phyloP scores from a whole-genome alignment of 1,140 invertebrate genomes.

The Hypothenemus hampei region DNA sequence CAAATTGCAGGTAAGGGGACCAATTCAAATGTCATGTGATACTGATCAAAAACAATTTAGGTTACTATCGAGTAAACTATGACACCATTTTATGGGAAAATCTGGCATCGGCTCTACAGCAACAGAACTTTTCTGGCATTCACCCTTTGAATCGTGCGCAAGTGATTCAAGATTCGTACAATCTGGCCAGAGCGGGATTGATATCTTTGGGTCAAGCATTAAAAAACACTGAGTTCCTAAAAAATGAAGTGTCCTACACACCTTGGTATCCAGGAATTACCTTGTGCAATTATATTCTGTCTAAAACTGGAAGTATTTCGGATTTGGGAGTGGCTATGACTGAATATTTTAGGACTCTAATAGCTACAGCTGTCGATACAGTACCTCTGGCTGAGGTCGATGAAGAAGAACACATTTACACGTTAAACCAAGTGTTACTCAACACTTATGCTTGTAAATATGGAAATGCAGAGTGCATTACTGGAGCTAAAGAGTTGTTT shows the following conservation, averaged over 20 bases:
- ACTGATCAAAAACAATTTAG: constrained; percentile 39
- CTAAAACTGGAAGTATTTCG: background rate
- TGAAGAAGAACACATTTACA: constrained; percentile 40
- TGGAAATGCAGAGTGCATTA: constrained; percentile 48
- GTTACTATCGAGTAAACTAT: constrained; percentile 78
- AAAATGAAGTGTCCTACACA: constrained; percentile 56
- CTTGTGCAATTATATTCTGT: background rate
- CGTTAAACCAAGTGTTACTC: constrained; percentile 45
- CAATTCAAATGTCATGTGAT: background rate
- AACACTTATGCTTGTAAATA: constrained; percentile 52
- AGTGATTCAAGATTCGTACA: constrained; percentile 73
- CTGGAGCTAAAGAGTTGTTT: constrained; percentile 39
- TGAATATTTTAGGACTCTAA: constrained; percentile 3
- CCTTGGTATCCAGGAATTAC: constrained; percentile 59
- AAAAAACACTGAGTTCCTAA: constrained; percentile 55
- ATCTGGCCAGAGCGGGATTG: constrained; percentile 50
- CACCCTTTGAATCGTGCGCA: constrained; percentile 71
- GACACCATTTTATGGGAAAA: constrained; percentile 61
- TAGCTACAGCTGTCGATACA: constrained; percentile 10
- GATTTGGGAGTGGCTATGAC: background rate
- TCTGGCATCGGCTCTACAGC: constrained; percentile 50
- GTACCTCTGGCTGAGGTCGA: constrained; percentile 18
- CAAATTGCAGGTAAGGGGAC: constrained; percentile 54
- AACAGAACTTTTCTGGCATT: constrained; percentile 51
- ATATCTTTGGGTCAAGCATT: constrained; percentile 49